phyloP scores from a whole-genome alignment of 2,113 vertebrate genomes.

The Carlito syrichta region DNA sequence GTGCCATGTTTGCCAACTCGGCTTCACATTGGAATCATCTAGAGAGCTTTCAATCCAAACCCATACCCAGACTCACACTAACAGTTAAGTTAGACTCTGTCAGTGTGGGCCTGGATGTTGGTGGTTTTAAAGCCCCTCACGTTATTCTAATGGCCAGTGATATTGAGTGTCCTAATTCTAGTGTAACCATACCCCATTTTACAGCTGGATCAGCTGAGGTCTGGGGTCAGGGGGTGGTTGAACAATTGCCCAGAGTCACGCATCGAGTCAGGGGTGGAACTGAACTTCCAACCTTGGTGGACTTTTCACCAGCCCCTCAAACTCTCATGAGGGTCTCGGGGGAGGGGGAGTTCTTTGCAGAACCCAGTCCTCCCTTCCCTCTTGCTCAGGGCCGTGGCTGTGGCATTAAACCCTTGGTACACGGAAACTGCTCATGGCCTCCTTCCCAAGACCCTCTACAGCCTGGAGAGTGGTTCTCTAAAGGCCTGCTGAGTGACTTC shows the following conservation, averaged over 20 bases:
- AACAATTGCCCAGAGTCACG: not conserved
- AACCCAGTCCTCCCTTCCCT: too few species aligned
- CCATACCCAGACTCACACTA: not conserved
- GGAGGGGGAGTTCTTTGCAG: not conserved
- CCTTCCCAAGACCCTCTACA: not conserved
- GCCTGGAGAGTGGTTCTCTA: not conserved
- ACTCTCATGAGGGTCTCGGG: not conserved
- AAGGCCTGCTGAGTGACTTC: not conserved
- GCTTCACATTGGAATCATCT: not conserved
- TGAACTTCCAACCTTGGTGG: not conserved
- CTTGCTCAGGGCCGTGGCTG: not conserved
- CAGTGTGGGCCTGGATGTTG: too few species aligned
- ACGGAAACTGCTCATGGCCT: not conserved
- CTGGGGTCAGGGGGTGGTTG: not conserved
- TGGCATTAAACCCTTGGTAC: not conserved
- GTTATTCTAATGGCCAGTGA: not conserved
- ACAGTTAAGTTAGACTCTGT: too few species aligned
- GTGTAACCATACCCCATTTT: not conserved
- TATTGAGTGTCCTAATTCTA: not conserved
- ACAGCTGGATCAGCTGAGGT: not conserved
- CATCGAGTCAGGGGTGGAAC: not conserved
- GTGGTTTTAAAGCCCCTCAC: not conserved
- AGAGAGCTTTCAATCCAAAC: not conserved
- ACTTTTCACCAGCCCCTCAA: too few species aligned
- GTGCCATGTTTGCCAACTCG: not conserved